A percentile compares a stretch with the other conserved stretches of the same genome.
Conservation (phyloP, 2,888 invertebrate genomes). For the Selenia dentaria region DNA sequence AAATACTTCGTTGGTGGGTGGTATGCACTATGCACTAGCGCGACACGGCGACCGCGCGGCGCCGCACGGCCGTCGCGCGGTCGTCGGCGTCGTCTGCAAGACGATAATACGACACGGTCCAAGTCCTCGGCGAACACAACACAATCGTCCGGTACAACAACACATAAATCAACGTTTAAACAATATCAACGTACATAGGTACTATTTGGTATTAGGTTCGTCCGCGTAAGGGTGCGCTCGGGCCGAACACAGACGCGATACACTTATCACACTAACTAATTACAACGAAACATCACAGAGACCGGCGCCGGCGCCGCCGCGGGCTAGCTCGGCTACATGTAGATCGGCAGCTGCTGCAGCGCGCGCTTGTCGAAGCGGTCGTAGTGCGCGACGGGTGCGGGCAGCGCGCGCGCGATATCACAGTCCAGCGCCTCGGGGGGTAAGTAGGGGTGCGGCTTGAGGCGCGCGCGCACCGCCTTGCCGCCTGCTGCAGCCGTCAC, state of each 20-base stretch:
- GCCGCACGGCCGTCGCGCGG: slow-evolving; percentile 20
- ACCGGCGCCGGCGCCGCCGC: slow-evolving; percentile 49
- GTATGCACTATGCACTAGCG: slow-evolving; percentile 47
- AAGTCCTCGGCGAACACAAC: slow-evolving; percentile 40
- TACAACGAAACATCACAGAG: slow-evolving; percentile 76
- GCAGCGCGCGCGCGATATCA: slow-evolving; percentile 74
- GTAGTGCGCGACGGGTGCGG: slow-evolving; percentile 65
- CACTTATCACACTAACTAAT: slow-evolving; percentile 76
- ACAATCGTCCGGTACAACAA: slow-evolving; percentile 65
- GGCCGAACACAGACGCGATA: slow-evolving; percentile 37
- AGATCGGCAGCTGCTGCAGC: slow-evolving; percentile 81
- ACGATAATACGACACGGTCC: slow-evolving; percentile 38
- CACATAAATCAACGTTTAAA: slow-evolving; percentile 75
- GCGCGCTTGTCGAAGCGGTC: slow-evolving; percentile 80
- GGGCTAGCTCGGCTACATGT: slow-evolving; percentile 67
- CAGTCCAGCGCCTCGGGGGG: slow-evolving; percentile 64
- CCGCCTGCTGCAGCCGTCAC: slow-evolving; percentile 38
- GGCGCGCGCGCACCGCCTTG: slow-evolving; percentile 54
- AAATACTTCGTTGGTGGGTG: slow-evolving; percentile 72
- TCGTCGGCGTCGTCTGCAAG: slow-evolving; percentile 31
- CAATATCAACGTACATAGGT: slow-evolving; percentile 76
- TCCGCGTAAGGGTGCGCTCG: slow-evolving; percentile 43
- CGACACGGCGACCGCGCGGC: slow-evolving; percentile 28
- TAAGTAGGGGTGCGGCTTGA: slow-evolving; percentile 65
- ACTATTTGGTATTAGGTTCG: slow-evolving; percentile 77